Base-by-base conservation (phyloP, 2,113 vertebrate genomes). In the Strigops habroptila region DNA sequence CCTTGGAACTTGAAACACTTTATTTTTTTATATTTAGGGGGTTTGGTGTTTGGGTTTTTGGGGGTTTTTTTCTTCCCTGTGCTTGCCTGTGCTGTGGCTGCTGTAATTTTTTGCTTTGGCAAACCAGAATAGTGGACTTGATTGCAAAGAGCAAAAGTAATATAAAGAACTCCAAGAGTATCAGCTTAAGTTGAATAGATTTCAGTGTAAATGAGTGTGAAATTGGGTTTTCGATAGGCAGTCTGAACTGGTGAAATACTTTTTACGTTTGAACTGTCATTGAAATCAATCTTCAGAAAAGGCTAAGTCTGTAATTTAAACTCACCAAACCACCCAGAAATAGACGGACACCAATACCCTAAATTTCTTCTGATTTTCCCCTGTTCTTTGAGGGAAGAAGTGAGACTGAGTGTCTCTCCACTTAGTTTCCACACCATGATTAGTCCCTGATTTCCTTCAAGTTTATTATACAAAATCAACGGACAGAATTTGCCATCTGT, bases 1-100 rank as follows among this genome's bases (percentile, higher is more conserved):
- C 30, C 27, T 64, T 93, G 82, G 88, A 97, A 97, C 95, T 96
- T 94, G 95, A 96, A 96, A 60, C 37, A 92, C 28, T 96, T 95
- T 55, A 68, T 91, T 95, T 62, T 82, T 69, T 81, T 90, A 49
- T 60, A 88, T 90, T 95, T 67, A 78, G 86, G 24, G 35, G 14
- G 10, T 60, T 60, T 25, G 23, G n/a, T n/a, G 14, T 43, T 43
- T 62, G 30, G 24, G 24, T 27, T 62, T 37, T 69, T 75, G n/a
- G 16, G 0, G 0, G 1, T 1, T 21, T 55, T 46, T 41, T 90
- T 76, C n/a, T 35, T 39, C 44, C 39, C 9, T 55, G 12, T 70
- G 51, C 96, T 95, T 79, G 17, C 41, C 55, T 67, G 11, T 55
- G 43, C 15, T 88, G 16, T 39, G 22, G 14, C 77, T 28, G 37